These are phyloP conservation scores for Clivina fossor DNA, from an alignment of 2,888 invertebrate genomes.

Conservation along the genomic window DNA sequence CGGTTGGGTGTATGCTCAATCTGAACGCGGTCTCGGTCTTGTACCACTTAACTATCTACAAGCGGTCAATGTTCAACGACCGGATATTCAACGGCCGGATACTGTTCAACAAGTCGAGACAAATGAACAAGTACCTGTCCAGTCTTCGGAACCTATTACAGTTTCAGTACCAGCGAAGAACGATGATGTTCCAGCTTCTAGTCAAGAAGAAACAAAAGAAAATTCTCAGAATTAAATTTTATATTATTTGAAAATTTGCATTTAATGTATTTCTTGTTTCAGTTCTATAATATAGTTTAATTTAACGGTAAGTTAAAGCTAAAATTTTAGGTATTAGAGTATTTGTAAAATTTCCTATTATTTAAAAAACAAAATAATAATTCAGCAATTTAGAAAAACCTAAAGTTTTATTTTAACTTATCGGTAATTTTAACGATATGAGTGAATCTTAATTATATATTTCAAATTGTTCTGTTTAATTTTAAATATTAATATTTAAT, in stretches of 20 bases:
- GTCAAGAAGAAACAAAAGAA: conserved; percentile 3
- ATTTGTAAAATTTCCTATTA: too few species aligned
- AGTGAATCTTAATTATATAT: too few species aligned
- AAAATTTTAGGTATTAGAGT: too few species aligned
- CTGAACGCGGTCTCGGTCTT: conserved; percentile 62
- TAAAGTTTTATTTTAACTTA: too few species aligned
- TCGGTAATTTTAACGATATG: too few species aligned
- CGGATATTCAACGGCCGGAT: neutral
- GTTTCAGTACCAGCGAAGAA: conserved; percentile 16
- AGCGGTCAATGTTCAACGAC: neutral
- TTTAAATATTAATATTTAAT: too few species aligned
- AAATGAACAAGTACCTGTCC: conserved; percentile 28
- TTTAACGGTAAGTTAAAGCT: too few species aligned
- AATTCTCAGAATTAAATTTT: neutral
- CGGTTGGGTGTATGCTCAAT: conserved; percentile 69
- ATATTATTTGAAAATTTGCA: neutral
- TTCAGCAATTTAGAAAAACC: too few species aligned
- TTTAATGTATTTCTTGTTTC: neutral
- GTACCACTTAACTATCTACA: conserved; percentile 63
- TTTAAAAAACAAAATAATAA: too few species aligned
- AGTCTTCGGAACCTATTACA: conserved; percentile 25
- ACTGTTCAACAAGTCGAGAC: too few species aligned
- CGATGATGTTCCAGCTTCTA: neutral
- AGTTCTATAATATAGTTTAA: too few species aligned
- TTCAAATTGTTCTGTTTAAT: too few species aligned